Evolutionary conservation across 1,140 invertebrate species (phyloP).

Genomic region (Popillia japonica): DNA sequence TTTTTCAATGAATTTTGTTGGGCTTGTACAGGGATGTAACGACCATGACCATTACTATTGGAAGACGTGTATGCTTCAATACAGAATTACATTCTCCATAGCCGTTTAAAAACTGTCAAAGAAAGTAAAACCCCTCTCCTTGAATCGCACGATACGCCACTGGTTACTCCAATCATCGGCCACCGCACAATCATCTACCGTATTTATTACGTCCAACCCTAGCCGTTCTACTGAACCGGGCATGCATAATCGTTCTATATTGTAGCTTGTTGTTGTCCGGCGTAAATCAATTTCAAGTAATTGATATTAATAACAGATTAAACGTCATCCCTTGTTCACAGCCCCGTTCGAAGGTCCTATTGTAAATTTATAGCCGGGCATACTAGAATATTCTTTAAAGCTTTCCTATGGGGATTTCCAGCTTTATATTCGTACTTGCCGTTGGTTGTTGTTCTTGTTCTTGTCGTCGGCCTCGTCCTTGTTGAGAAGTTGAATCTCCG

Average conservation of each 20-base stretch:
- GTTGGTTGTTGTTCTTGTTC: background rate
- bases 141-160: too few relatives aligned
- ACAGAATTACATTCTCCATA: too few relatives aligned
- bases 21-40: too few relatives aligned
- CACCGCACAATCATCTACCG: too few relatives aligned
- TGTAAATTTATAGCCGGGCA: background rate
- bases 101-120: too few relatives aligned
- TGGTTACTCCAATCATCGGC: too few relatives aligned
- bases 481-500: background rate
- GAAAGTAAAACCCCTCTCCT: too few relatives aligned
- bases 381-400: background rate
- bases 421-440: background rate
- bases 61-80: too few relatives aligned
- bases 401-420: background rate
- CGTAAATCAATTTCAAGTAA: slow-evolving; percentile 22
- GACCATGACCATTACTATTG: too few relatives aligned
- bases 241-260: background rate
- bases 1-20: too few relatives aligned
- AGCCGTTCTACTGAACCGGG: background rate
- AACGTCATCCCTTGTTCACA: background rate
- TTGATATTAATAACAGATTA: slow-evolving; percentile 26
- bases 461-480: background rate
- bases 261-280: background rate
- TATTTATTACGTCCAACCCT: background rate
- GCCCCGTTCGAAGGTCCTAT: background rate